Conservation (phyloP, 2,797 vertebrate species). For the Aplochiton taeniatus region DNA sequence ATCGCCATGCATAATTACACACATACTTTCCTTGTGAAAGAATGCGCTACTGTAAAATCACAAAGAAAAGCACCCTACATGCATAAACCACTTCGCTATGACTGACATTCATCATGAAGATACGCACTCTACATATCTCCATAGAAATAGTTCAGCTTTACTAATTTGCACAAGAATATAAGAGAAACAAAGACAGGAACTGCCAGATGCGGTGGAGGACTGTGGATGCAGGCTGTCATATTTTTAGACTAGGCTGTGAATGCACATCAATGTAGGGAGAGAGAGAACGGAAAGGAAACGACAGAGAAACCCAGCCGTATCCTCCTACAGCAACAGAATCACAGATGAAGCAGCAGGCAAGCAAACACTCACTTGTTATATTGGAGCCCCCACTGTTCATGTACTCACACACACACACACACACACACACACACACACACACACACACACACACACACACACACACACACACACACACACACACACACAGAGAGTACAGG, state of each 20-base stretch:
- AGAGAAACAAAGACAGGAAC: slow-evolving; percentile 7
- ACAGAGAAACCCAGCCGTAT: slow-evolving; percentile 7
- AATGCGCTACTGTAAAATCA: background rate
- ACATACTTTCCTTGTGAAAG: background rate
- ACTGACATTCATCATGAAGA: background rate
- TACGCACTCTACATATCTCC: too few relatives aligned
- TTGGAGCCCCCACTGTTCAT: background rate
- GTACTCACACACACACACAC: background rate
- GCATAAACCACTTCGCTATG: background rate
- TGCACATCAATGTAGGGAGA: slow-evolving; percentile 14
- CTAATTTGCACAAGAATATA: slow-evolving; percentile 9
- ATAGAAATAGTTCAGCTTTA: background rate
- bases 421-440: slow-evolving; percentile 28
- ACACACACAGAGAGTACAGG: slow-evolving; percentile 1
- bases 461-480: slow-evolving; percentile 10
- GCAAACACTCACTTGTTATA: slow-evolving; percentile 53
- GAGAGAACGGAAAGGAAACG: slow-evolving; percentile 4
- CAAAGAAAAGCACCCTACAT: background rate
- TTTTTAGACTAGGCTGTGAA: slow-evolving; percentile 31
- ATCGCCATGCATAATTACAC: slow-evolving; percentile 12
- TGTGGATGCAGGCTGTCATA: slow-evolving; percentile 20
- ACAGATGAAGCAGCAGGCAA: slow-evolving; percentile 28
- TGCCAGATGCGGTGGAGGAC: background rate
- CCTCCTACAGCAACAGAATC: slow-evolving; percentile 18
- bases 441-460: slow-evolving; percentile 16